Evolutionary conservation across 2,797 vertebrate species (phyloP), one percentile per base, ranked within the genome.

Genomic region (Sebastes elongatus): DNA sequence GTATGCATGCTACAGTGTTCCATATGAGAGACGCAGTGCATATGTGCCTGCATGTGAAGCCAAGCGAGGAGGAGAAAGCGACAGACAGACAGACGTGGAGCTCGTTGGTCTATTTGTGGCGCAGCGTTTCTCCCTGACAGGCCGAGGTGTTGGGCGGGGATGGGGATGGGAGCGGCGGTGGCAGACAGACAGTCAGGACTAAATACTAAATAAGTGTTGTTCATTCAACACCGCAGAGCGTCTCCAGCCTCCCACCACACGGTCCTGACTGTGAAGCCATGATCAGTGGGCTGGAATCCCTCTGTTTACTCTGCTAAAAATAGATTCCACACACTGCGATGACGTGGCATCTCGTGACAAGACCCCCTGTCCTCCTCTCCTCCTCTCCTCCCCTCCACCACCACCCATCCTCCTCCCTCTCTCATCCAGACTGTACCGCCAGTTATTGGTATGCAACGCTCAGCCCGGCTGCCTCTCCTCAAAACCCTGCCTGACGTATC

Each of bases 291-390:
- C 91, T 93, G 92, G 94, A 93, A 91, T 94, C 87, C 93, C 93
- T 93, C 85, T 93, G 89, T 94, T 94, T 93, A 92, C 74, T 27
- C 86, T 83, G 91, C 93, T 94, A 94, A 89, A 94, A 94, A 95
- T 95, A 94, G 91, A 90, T 80, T 90, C 78, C 85, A 89, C 90
- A 89, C 91, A 91, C 88, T 56, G 82, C 10, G 69, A 83, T 94
- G 93, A 95, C 89, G 93, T 87, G 73, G 89, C 74, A 84, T 81
- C 87, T 86, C 74, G 75, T 92, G 90, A 93, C 89, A 83, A 85
- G 76, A 46, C 76, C 57, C 78, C 60, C 55, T 6, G 33, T 28
- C 55, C 32, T 28, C 57, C 11, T 8, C 27, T 22, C 5, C 10
- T 49, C 33, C 14, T 4, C 10, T 49, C 49, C 20, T 3, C 64